These are phyloP conservation scores for Lasioglossum lativentre DNA, from an alignment of 2,888 invertebrate species.

Conservation along the genomic window DNA sequence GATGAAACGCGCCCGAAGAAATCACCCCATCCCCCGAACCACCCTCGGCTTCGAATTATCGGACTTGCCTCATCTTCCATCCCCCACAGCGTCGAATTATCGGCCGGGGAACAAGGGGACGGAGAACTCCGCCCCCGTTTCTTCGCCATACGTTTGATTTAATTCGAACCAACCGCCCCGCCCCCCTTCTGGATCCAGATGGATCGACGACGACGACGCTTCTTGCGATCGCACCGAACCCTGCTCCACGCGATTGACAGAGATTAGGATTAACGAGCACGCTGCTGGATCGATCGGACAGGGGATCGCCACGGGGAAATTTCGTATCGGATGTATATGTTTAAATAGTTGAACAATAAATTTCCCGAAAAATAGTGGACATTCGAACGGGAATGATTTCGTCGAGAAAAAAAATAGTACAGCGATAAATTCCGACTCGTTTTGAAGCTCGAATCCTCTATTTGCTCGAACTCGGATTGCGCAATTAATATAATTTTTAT, in stretches of 20 bases:
- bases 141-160: neutral
- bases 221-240: neutral
- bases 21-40: neutral
- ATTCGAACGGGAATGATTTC: too few species aligned
- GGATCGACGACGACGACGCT: neutral
- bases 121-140: neutral
- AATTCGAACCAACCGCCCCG: neutral
- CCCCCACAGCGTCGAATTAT: neutral
- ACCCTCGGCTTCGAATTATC: neutral
- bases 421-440: too few species aligned
- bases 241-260: neutral
- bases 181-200: neutral
- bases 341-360: too few species aligned
- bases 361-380: too few species aligned
- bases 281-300: neutral
- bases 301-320: neutral
- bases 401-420: too few species aligned
- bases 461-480: too few species aligned
- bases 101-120: conserved; percentile 1
- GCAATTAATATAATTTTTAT: too few species aligned
- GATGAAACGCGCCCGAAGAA: neutral
- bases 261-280: neutral
- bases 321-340: neutral
- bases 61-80: neutral
- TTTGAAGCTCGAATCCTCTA: too few species aligned